Evolutionary conservation across 2,888 invertebrate species (phyloP), one percentile per base, ranked within the genome.

Genomic region (Leptothorax acervorum): DNA sequence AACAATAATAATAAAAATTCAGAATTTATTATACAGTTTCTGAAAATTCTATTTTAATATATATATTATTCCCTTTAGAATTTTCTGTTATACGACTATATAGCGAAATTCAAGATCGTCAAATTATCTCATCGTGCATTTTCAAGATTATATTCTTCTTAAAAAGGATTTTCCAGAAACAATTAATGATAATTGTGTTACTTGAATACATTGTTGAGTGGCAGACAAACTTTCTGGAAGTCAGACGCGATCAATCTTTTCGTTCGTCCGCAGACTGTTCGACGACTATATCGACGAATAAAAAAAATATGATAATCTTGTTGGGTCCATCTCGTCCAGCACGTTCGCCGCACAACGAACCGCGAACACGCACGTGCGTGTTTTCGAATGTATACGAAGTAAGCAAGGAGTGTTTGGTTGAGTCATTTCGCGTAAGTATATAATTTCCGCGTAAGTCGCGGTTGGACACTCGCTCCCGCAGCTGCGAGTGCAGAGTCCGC

Each of bases 401-500:
- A n/a, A n/a, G 51, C 55, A 81, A 68, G 83, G 71, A 48, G 23
- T 12, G 35, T 65, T 42, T 6, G 9, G 73, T 86, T 90, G 91
- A 90, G 87, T 91, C 90, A 90, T 85, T 88, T 88, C 76, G 86
- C 65, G 65, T 70, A 62, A 87, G 15, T 65, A 23, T 23, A 23
- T 23, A 66, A 66, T 83, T 84, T 86, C 83, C 62, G 74, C 71
- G 53, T 68, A 78, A 68, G 63, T 63, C 78, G 62, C 39, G 42
- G 63, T 75, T 84, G 66, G 57, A 62, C 39, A 62, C n/a, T 53
- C 57, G 60, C 53, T 83, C 53, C 28, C 70, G 78, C 91, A 90
- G 91, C 91, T 90, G 91, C 82, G 68, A 81, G 91, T 78, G 28
- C 90, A 90, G 87, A 90, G 90, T 90, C 91, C 90, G 65, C 60